These are phyloP conservation scores for Phengaris arion DNA, from an alignment of 2,888 invertebrate genomes.

Conservation along the genomic window DNA sequence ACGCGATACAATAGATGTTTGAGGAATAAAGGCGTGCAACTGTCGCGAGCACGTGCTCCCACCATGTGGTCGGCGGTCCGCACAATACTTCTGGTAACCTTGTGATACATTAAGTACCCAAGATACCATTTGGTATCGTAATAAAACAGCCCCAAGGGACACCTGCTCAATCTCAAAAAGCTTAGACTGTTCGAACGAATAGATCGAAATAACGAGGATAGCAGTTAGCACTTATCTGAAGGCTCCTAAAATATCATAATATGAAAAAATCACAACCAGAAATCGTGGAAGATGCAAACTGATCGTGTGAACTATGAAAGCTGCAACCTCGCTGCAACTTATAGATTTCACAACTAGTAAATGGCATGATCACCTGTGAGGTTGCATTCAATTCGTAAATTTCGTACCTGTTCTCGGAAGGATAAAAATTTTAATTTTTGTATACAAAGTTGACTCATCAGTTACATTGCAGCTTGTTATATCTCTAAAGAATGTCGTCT, in stretches of 20 bases:
- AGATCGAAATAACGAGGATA: not conserved
- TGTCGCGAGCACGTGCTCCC: slow-evolving; percentile 48
- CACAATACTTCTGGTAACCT: slow-evolving; percentile 22
- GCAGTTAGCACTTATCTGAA: too few species aligned
- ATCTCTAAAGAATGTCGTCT: not conserved
- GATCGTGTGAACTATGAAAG: slow-evolving; percentile 3
- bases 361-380: not conserved
- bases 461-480: not conserved
- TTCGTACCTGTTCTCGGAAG: not conserved
- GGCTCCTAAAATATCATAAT: too few species aligned
- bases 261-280: not conserved
- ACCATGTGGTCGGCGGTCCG: slow-evolving; percentile 32
- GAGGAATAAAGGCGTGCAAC: slow-evolving; percentile 40
- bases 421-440: not conserved
- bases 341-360: not conserved
- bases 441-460: not conserved
- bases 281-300: not conserved
- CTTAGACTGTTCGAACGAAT: not conserved
- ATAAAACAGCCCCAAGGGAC: not conserved
- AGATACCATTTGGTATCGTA: not conserved
- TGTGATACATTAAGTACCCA: slow-evolving; percentile 15
- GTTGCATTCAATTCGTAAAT: not conserved
- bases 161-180: not conserved
- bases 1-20: slow-evolving; percentile 26
- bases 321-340: slow-evolving; percentile 6